Evolutionary conservation across 2,797 vertebrate species (phyloP).

Genomic region (Tapirus indicus): DNA sequence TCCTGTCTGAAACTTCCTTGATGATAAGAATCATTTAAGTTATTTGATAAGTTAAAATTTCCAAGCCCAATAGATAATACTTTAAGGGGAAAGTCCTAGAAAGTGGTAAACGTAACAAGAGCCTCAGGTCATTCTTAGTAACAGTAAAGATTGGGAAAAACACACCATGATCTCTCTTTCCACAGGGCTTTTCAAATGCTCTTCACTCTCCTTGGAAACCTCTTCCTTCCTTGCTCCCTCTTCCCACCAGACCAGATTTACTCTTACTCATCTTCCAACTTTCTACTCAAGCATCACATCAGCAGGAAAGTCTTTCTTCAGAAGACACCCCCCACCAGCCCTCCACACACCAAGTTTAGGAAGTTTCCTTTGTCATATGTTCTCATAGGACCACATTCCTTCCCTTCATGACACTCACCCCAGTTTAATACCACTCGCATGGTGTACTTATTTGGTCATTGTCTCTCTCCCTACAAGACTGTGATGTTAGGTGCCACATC

Average conservation of each 20-base stretch:
- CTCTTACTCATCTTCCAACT: background rate
- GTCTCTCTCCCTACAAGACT: background rate
- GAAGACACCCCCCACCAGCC: background rate
- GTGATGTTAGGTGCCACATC: background rate
- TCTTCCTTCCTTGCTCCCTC: background rate
- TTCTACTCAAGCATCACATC: background rate
- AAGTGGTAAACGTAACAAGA: background rate
- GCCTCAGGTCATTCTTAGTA: background rate
- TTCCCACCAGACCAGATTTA: background rate
- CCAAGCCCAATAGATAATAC: background rate
- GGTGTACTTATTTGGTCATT: background rate
- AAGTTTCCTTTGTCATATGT: background rate
- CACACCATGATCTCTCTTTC: background rate
- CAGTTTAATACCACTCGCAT: background rate
- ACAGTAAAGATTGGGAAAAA: background rate
- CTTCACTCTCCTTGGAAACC: background rate
- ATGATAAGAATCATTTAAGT: background rate
- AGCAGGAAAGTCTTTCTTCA: background rate
- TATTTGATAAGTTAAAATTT: constrained; percentile 14
- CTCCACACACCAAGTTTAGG: background rate
- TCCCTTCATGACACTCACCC: background rate
- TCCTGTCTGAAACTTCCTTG: background rate
- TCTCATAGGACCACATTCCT: background rate
- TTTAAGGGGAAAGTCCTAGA: background rate
- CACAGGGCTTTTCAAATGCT: background rate